Conservation (phyloP, 2,888 invertebrate species). For the Philereme vetulata region DNA sequence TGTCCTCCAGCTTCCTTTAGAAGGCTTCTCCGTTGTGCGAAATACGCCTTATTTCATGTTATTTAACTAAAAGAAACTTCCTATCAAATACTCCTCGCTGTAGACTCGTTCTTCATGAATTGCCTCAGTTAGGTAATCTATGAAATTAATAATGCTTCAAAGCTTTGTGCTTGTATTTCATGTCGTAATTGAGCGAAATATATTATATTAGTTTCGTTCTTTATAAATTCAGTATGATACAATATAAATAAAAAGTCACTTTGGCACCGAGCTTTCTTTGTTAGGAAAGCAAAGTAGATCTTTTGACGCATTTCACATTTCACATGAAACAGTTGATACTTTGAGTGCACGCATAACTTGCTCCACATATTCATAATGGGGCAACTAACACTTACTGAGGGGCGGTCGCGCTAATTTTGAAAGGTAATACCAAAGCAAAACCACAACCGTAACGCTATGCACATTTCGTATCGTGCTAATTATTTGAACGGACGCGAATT, state of each 20-base stretch:
- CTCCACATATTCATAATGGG: too few species aligned
- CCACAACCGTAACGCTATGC: too few species aligned
- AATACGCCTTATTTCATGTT: conserved; percentile 17
- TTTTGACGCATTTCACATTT: too few species aligned
- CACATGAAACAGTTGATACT: not conserved
- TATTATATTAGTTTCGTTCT: not conserved
- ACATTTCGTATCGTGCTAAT: too few species aligned
- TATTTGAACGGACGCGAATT: too few species aligned
- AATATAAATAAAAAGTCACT: not conserved
- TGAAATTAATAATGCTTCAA: too few species aligned
- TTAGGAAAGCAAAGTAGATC: not conserved
- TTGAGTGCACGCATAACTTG: not conserved
- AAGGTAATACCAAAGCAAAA: too few species aligned
- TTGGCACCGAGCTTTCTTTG: not conserved
- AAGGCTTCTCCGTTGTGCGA: conserved; percentile 16
- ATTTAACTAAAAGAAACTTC: conserved; percentile 4
- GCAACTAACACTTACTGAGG: too few species aligned
- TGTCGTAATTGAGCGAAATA: not conserved
- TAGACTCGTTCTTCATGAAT: conserved; percentile 9
- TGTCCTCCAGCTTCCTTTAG: conserved; percentile 22
- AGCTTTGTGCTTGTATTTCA: not conserved
- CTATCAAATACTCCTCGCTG: not conserved
- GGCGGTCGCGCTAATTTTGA: too few species aligned
- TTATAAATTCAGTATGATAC: too few species aligned
- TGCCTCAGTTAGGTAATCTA: conserved; percentile 5